A percentile compares a stretch with the other conserved stretches of the same genome.
Evolutionary conservation across 2,797 vertebrate species (phyloP).

Genomic region (Onychomys leucogaster): DNA sequence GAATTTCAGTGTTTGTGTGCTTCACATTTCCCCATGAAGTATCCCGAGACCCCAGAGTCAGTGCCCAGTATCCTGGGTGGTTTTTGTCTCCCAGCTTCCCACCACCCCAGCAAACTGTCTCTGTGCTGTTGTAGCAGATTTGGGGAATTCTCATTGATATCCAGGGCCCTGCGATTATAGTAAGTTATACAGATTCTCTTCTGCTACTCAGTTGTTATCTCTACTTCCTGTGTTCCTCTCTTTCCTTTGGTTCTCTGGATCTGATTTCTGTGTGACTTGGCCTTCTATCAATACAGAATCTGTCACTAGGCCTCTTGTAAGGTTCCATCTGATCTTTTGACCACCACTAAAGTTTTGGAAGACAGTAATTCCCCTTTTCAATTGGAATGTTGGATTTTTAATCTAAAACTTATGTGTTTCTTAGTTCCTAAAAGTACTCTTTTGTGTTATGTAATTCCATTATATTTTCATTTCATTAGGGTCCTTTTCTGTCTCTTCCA

Average conservation of each 20-base stretch:
- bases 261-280: background rate
- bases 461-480: conserved; percentile 59
- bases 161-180: background rate
- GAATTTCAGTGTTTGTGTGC: background rate
- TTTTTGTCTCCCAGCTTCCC: background rate
- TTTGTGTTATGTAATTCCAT: conserved; percentile 44
- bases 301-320: conserved; percentile 33
- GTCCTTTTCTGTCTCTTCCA: conserved; percentile 57
- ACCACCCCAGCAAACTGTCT: background rate
- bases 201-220: background rate
- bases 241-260: conserved; percentile 8
- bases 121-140: background rate
- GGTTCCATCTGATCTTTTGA: conserved; percentile 38
- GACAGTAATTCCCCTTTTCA: conserved; percentile 41
- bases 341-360: conserved; percentile 32
- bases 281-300: background rate
- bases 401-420: conserved; percentile 44
- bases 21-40: background rate
- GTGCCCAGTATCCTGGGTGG: background rate
- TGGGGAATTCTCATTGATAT: background rate
- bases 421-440: conserved; percentile 42
- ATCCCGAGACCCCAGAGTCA: background rate
- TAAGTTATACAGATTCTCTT: conserved; percentile 27
- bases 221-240: background rate
- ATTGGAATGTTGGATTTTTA: conserved; percentile 52